phyloP scores from a whole-genome alignment of 2,113 vertebrate genomes.

The Himantopus leucocephalus region DNA sequence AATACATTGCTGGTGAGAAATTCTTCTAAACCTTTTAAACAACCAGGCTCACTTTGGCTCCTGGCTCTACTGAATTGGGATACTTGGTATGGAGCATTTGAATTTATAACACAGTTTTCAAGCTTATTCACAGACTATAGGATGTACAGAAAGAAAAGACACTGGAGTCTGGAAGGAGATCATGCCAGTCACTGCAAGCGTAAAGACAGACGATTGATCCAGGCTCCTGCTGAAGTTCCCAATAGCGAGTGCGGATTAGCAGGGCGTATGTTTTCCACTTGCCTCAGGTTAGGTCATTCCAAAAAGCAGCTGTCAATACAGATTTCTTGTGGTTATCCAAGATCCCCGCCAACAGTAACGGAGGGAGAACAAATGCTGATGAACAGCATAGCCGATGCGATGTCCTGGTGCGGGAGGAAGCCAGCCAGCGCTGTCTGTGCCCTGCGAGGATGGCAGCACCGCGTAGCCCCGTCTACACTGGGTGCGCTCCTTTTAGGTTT shows the following conservation, averaged over 20 bases:
- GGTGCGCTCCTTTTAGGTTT: background rate
- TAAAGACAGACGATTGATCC: background rate
- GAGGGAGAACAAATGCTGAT: fast-evolving
- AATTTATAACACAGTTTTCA: background rate
- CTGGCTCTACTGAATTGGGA: background rate
- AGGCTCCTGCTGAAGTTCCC: background rate
- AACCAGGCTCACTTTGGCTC: background rate
- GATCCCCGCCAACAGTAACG: fast-evolving
- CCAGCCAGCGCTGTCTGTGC: too few species aligned
- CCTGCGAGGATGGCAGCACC: too few species aligned
- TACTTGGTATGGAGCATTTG: background rate
- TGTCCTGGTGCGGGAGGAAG: background rate
- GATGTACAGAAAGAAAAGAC: background rate
- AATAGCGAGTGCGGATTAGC: fast-evolving
- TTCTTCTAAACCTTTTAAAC: background rate
- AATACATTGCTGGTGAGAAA: background rate
- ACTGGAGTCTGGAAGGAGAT: background rate
- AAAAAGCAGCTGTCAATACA: background rate
- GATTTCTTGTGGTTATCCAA: background rate
- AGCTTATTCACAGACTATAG: background rate
- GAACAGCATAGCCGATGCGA: fast-evolving
- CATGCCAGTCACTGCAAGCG: background rate
- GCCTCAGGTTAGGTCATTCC: background rate
- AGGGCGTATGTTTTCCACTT: fast-evolving
- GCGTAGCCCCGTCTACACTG: background rate